phyloP scores from a whole-genome alignment of 1,140 invertebrate species.

The Thaumatotibia leucotreta region DNA sequence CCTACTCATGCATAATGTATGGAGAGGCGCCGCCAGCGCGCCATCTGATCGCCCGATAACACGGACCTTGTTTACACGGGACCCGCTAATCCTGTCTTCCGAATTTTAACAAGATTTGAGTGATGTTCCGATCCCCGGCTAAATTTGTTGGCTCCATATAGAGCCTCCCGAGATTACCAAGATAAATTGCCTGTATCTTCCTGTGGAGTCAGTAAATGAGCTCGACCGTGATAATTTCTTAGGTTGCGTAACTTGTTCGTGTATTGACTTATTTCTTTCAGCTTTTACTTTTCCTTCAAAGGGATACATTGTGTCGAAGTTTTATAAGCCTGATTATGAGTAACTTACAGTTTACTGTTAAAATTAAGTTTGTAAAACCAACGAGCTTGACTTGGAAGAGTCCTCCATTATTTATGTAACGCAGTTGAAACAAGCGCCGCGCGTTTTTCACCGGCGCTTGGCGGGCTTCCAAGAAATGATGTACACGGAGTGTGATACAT shows the following conservation, averaged over 20 bases:
- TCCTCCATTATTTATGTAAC: not conserved
- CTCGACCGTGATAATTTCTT: slow-evolving; percentile 7
- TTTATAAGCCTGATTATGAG: not conserved
- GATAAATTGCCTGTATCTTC: slow-evolving; percentile 22
- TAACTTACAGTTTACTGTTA: slow-evolving; percentile 3
- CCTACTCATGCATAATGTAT: slow-evolving; percentile 61
- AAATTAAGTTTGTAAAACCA: not conserved
- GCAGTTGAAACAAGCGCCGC: not conserved
- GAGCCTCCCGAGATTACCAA: slow-evolving; percentile 21
- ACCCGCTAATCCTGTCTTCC: slow-evolving; percentile 51
- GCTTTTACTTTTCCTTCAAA: not conserved
- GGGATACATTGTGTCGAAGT: not conserved
- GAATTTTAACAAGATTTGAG: slow-evolving; percentile 58
- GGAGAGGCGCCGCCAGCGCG: slow-evolving; percentile 30
- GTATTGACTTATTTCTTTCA: not conserved
- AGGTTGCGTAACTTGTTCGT: not conserved
- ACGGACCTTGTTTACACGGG: slow-evolving; percentile 54
- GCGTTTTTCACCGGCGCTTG: not conserved
- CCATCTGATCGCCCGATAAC: slow-evolving; percentile 52
- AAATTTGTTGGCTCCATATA: slow-evolving; percentile 20
- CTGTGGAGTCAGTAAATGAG: not conserved
- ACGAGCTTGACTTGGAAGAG: not conserved
- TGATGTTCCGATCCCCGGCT: slow-evolving; percentile 29
- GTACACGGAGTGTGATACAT: slow-evolving; percentile 4
- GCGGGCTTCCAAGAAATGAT: slow-evolving; percentile 2